Evolutionary conservation across 2,888 invertebrate species (phyloP), one percentile per base, ranked within the genome.

Genomic region (Argyra leucocephala): DNA sequence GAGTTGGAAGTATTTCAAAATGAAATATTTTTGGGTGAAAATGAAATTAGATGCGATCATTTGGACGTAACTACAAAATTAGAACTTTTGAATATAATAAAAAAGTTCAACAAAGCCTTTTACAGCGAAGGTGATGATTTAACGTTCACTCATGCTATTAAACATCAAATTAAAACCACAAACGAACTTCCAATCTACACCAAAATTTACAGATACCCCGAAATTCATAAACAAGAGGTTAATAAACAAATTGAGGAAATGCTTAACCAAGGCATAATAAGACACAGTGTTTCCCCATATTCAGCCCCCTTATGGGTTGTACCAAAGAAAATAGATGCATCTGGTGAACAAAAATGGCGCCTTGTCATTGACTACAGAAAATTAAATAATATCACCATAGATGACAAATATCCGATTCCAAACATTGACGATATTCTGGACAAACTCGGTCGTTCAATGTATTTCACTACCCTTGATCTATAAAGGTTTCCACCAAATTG

Each of bases 401-500:
- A 67, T 10, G 72, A 73, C 64, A 66, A 62, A 37, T 72, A 69
- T 65, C 71, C 72, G n/a, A 10, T 71, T 10, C 71, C 72, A 2
- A 67, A 71, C 59, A 71, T 75, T 9, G 67, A 63, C 10, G 61
- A 62, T 31, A 68, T 68, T 21, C 36, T 68, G 6, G 68, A 68
- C n/a, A 64, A 68, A 64, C 61, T 68, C 0, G 66, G 68, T 22
- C 60, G 64, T n/a, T 24, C 64, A 9, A 66, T 64, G 31, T 65
- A 68, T 58, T 67, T 63, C 70, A 59, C 69, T 1, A 71, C 69
- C 10, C 36, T 72, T 1, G 73, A 73, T 61, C 26, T 73, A 72
- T 0, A 71, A 69, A 2, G 73, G 73, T 0, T 74, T 72, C 36
- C 70, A 73, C 21, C 73, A 74, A 64, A 73, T 74, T 4, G 63